A percentile compares a stretch with the other conserved stretches of the same genome.
Evolutionary conservation across 2,113 vertebrate genomes (phyloP).

Genomic region (Gopherus evgoodei): DNA sequence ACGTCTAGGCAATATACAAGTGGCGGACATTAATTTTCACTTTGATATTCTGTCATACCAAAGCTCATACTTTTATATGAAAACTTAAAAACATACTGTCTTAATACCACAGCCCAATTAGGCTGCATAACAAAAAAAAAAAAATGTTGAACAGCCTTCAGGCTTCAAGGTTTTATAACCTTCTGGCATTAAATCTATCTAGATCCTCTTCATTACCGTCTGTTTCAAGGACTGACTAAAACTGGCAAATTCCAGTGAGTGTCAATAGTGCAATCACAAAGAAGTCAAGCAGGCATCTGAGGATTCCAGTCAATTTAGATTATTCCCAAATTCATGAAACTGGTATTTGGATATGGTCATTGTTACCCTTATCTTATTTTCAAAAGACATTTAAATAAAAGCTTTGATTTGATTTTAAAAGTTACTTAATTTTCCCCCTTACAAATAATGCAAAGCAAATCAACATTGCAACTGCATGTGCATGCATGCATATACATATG

Average conservation of each 20-base stretch:
- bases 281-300: background rate
- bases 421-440: background rate
- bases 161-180: slow-evolving; percentile 7
- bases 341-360: background rate
- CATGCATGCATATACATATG: background rate
- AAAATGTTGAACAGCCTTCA: background rate
- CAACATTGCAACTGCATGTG: background rate
- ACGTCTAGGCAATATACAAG: slow-evolving; percentile 76
- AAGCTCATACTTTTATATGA: slow-evolving; percentile 51
- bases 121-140: background rate
- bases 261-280: background rate
- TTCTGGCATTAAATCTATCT: background rate
- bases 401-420: background rate
- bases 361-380: background rate
- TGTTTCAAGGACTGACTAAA: background rate
- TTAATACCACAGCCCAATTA: slow-evolving; percentile 30
- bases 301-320: slow-evolving; percentile 15
- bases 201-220: background rate
- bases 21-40: slow-evolving; percentile 73
- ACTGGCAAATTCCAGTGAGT: background rate
- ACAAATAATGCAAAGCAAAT: background rate
- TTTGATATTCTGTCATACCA: slow-evolving; percentile 66
- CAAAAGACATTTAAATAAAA: slow-evolving; percentile 24
- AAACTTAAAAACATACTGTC: slow-evolving; percentile 46
- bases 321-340: slow-evolving; percentile 34